Base-by-base conservation (phyloP, 37 sponge, comb jelly and placozoan genomes). In the Bolinopsis microptera region DNA sequence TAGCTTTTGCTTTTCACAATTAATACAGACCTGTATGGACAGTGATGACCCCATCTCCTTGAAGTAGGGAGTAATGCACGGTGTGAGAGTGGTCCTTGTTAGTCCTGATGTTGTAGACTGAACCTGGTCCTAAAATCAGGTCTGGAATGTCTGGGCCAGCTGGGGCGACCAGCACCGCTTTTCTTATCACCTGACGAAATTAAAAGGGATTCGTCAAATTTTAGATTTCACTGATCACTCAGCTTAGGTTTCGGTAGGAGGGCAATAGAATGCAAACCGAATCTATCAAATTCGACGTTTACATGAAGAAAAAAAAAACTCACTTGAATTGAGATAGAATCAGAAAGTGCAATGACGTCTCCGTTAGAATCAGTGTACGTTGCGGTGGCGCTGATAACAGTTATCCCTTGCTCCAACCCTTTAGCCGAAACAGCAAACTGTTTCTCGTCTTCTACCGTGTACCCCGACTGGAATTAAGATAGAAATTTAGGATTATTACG, bases 61-160 rank as follows among this genome's bases (percentile, higher is more conserved):
- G 21, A 0, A 77, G 80, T 0, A 32, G 3, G 1, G 80, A 32
- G 36, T 77, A 77, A 36, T 77, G 80, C 0, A 77, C 33, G 21
- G 80, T 77, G 80, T 77, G 80, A 21, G 80, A 32, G 80, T 77
- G 80, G 80, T 77, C 80, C 80, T 77, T 77, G 80, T 77, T 77
- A 18, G 80, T 77, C 36, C 35, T 1, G 80, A 77, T 77, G 37
- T 9, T 28, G 80, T 77, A 32, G 35, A 36, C 21, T 35, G 80
- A 27, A 21, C 80, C 80, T 0, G 80, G 80, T 3, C 33, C 80
- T 34, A 77, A 36, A 32, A 77, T 34, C 1, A 77, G 80, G 37
- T 27, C 27, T 18, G 80, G 80, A 16, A 32, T 77, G 1, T 32
- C 35, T 21, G 32, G 37, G 9, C 33, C 33, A 36, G 3, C 18